Percentiles rank a stretch among this genome's conserved stretches.
These are phyloP conservation scores for Pemphredon lugubris DNA, from an alignment of 2,888 invertebrate genomes.

Conservation along the genomic window DNA sequence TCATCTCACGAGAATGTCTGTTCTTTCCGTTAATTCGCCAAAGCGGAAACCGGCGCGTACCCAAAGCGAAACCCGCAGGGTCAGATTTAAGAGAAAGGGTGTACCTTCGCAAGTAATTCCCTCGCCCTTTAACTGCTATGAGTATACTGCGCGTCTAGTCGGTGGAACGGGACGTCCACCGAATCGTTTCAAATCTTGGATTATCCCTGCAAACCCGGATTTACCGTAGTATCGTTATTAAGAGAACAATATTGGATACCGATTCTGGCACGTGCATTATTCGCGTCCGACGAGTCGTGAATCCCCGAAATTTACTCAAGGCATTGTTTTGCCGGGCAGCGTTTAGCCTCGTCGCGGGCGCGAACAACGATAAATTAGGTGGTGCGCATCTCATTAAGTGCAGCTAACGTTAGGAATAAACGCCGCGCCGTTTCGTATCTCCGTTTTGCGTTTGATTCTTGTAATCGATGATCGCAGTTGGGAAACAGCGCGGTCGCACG, in stretches of 20 bases:
- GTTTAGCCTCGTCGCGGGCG: too few relatives aligned
- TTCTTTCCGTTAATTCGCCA: constrained; percentile 45
- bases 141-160: constrained; percentile 11
- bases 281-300: background rate
- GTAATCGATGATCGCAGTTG: too few relatives aligned
- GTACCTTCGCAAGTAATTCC: constrained; percentile 38
- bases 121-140: constrained; percentile 18
- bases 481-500: too few relatives aligned
- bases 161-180: constrained; percentile 1
- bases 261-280: background rate
- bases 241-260: background rate
- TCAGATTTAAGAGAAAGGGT: constrained; percentile 52
- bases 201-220: constrained; percentile 16
- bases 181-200: constrained; percentile 9
- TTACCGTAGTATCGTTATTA: background rate
- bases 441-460: too few relatives aligned
- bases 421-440: too few relatives aligned
- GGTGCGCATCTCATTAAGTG: too few relatives aligned
- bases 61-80: constrained; percentile 34
- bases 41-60: constrained; percentile 36
- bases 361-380: too few relatives aligned
- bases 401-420: too few relatives aligned
- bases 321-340: background rate
- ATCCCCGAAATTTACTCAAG: background rate
- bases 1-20: too few relatives aligned